Base-by-base conservation (phyloP, 37 sponge, comb jelly and placozoan genomes). In the Chondrilla cf. caribensis region DNA sequence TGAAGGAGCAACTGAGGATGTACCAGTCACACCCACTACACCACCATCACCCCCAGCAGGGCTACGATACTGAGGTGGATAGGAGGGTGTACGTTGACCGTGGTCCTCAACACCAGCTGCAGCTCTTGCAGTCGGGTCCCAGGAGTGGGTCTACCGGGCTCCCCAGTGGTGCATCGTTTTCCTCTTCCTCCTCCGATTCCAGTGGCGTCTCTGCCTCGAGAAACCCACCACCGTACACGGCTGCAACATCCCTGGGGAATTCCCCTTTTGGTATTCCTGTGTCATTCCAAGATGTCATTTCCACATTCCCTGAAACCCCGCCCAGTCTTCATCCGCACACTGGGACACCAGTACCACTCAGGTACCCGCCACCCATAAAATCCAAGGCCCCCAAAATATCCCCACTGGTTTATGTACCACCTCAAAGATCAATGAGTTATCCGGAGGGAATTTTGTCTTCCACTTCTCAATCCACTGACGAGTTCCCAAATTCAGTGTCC, bases 21-120 rank as follows among this genome's bases (percentile, higher is more conserved):
- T 64, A 85, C 55, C 81, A 91, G 51, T 81, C 17, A 55, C 57
- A 55, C 57, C n/a, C n/a, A n/a, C n/a, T n/a, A n/a, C 51, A 47
- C 51, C 51, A 47, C 9, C 51, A 47, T 47, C 51, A 47, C 51
- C 51, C 11, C 51, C 51, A 47, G 11, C 68, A 33, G 32, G 32
- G 17, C 11, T 29, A 17, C 15, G 68, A n/a, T 33, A 18, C n/a
- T 28, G 76, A 40, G 76, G 15, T 73, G 40, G 64, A 62, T 29
- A 6, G 15, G 64, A 73, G 38, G 76, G 21, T 39, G 25, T 17
- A 38, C 76, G 18, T 25, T 11, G 44, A 39, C 15, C 76, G 24
- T 37, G 44, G 44, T 37, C n/a, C 18, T 39, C 76, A 73, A 25
- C 76, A 36, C 17, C 68, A 67, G 32, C 35, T 29, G 2, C 68